Evolutionary conservation across 2,888 invertebrate species (phyloP), one percentile per base, ranked within the genome.

Genomic region (Zootermopsis nevadensis): DNA sequence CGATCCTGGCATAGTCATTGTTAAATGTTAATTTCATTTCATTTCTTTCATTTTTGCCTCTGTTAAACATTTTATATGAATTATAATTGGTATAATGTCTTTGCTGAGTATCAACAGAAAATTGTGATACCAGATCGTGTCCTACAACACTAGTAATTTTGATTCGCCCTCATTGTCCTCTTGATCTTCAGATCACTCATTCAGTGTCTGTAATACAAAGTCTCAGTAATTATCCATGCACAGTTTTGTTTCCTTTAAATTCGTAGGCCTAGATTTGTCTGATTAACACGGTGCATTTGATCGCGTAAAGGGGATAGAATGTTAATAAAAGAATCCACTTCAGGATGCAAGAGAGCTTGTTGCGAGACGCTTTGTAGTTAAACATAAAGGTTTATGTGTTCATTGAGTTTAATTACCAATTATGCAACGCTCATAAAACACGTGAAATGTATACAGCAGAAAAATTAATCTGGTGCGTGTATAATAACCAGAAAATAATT

Each of bases 321-420:
- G 33, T 10, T 19, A 69, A 33, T 69, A 69, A 33, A 69, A 19
- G 33, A 33, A 69, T 30, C 6, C 15, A 33, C 27, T 69, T 33
- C 33, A 8, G 7, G 19, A 33, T 30, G 7, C 22, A 33, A 30
- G 22, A 30, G 69, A 69, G 69, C 27, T 69, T 30, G 33, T 69
- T 69, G 27, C 1, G 27, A 15, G 30, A 30, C 10, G 33, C 31
- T 33, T 69, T 69, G 27, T 19, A 66, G 66, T 66, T 66, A n/a
- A 27, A 66, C 8, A n/a, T 66, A 22, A 69, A 69, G 69, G 69
- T 69, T 69, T 33, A 69, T 15, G 69, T 69, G 69, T 69, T 69
- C 31, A 69, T 31, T 69, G 69, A 22, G 69, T 69, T 69, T 69
- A 69, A 69, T 69, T 69, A 33, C 24, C 69, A 27, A 69, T 69